Conservation (phyloP, 2,797 vertebrate genomes). For the Hemitrygon akajei region DNA sequence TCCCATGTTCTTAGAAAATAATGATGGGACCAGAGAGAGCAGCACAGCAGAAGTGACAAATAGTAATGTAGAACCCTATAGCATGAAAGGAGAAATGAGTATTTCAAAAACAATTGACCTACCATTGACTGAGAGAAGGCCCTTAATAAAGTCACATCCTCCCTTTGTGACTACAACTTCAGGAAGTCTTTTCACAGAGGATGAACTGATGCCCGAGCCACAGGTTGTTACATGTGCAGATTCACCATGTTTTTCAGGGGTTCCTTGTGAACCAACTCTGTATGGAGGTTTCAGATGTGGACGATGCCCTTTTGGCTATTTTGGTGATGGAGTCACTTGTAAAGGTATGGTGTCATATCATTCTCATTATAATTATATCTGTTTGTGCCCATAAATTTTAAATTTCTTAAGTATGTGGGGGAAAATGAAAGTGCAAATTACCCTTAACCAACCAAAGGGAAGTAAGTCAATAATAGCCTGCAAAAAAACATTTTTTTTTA, state of each 20-base stretch:
- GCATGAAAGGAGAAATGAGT: constrained; percentile 40
- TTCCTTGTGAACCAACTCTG: constrained; percentile 60
- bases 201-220: constrained; percentile 40
- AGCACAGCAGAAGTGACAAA: neutral
- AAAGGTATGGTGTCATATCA: constrained; percentile 59
- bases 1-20: constrained; percentile 24
- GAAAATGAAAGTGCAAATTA: neutral
- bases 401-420: neutral
- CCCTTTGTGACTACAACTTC: constrained; percentile 43
- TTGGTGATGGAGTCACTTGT: constrained; percentile 69
- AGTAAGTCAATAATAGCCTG: neutral
- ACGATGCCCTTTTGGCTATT: constrained; percentile 70
- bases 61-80: neutral
- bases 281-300: constrained; percentile 63
- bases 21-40: constrained; percentile 42
- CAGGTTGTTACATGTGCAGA: constrained; percentile 55
- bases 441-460: neutral
- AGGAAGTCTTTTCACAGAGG: constrained; percentile 42
- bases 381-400: neutral
- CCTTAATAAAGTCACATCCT: constrained; percentile 40
- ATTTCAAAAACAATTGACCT: constrained; percentile 43
- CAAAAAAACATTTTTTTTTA: neutral
- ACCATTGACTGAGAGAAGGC: constrained; percentile 43
- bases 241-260: constrained; percentile 69
- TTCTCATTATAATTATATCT: neutral